Evolutionary conservation across 2,113 vertebrate genomes (phyloP).

Genomic region (Morone chrysops): DNA sequence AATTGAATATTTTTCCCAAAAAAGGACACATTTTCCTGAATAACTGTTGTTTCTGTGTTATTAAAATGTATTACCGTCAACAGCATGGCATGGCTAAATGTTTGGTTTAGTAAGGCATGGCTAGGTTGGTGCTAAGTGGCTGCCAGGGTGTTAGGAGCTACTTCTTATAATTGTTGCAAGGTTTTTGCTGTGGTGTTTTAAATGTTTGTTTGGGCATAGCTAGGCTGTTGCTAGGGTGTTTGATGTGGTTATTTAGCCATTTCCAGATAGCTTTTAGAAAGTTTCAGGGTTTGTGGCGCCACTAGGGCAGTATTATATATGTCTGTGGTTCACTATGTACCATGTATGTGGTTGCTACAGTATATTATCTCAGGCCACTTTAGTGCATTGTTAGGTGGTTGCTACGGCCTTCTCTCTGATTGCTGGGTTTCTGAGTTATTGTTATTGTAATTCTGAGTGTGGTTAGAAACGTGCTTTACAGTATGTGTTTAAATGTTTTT

Average conservation of each 20-base stretch:
- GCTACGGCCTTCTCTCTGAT: neutral
- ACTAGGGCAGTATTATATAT: neutral
- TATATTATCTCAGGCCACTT: neutral
- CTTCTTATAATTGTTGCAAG: neutral
- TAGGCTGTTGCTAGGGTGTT: neutral
- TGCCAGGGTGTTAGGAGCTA: neutral
- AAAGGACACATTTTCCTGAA: neutral
- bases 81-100: neutral
- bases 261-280: neutral
- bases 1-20: neutral
- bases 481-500: constrained; percentile 21
- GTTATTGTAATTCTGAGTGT: neutral
- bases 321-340: no score
- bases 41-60: neutral
- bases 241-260: neutral
- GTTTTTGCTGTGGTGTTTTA: neutral
- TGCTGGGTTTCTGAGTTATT: neutral
- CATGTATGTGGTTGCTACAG: neutral
- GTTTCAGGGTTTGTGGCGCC: neutral
- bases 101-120: neutral
- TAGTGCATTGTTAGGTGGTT: neutral
- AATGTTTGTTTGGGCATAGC: neutral
- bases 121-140: neutral
- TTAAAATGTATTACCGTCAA: neutral
- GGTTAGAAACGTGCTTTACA: neutral